Conservation (phyloP, 2,888 invertebrate genomes). For the Stramonita haemastoma region DNA sequence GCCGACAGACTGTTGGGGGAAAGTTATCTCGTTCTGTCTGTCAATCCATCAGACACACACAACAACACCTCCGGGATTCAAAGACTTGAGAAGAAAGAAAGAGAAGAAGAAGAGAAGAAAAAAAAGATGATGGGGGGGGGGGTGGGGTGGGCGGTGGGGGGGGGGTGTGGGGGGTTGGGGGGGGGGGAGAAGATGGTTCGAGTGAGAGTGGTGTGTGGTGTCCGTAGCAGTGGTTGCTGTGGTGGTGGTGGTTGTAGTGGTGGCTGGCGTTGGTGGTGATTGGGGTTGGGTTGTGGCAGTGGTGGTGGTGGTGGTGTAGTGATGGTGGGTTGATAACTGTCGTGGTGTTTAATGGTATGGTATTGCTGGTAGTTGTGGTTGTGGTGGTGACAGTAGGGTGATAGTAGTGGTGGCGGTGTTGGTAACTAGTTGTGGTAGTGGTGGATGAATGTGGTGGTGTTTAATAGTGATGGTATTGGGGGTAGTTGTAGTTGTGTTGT, state of each 20-base stretch:
- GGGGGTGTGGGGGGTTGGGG: not conserved
- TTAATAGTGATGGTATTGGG: not conserved
- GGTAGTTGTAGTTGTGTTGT: no score
- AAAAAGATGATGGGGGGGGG: not conserved
- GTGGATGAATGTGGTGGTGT: not conserved
- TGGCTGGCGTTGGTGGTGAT: not conserved
- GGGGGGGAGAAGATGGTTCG: not conserved
- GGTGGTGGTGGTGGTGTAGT: no score
- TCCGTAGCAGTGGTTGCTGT: not conserved
- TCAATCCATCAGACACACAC: slow-evolving; percentile 9
- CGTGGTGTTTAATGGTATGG: no score
- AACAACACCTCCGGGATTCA: slow-evolving; percentile 9
- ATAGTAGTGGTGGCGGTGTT: not conserved
- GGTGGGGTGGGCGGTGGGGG: not conserved
- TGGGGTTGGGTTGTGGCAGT: no score
- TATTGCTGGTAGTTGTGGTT: no score
- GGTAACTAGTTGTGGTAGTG: not conserved
- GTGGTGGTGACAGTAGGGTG: no score
- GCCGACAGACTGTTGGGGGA: not conserved
- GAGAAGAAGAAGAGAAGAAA: not conserved
- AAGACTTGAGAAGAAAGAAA: not conserved
- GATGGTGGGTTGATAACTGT: no score
- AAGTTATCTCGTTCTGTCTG: slow-evolving; percentile 15
- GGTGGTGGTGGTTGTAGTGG: not conserved
- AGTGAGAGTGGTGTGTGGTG: not conserved